These are phyloP conservation scores for Lycorma delicatula DNA, from an alignment of 1,140 invertebrate genomes.

Conservation along the genomic window DNA sequence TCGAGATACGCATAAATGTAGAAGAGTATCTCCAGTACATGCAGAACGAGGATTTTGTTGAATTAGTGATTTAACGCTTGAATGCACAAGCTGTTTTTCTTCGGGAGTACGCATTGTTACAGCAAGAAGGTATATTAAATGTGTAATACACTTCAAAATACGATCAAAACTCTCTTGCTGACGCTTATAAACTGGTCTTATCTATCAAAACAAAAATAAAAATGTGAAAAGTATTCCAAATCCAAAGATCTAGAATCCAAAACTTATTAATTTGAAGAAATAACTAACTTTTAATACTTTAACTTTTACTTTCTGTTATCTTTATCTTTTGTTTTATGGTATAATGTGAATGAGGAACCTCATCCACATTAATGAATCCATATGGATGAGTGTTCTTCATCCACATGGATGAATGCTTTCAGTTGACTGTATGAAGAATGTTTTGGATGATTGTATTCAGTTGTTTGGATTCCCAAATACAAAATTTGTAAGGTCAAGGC, in stretches of 20 bases:
- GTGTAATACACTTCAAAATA: slow-evolving; percentile 67
- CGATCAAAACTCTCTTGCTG: slow-evolving; percentile 78
- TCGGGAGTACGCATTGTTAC: slow-evolving; percentile 48
- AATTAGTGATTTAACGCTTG: slow-evolving; percentile 45
- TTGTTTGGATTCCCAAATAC: no score
- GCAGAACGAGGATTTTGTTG: slow-evolving; percentile 56
- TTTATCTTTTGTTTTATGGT: not conserved
- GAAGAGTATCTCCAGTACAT: slow-evolving; percentile 62
- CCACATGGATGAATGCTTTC: no score
- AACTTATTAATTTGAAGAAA: no score
- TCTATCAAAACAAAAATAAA: slow-evolving; percentile 31
- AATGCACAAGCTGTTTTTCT: slow-evolving; percentile 37
- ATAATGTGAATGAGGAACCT: no score
- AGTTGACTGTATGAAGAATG: no score
- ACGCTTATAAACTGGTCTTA: slow-evolving; percentile 60
- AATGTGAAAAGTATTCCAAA: not conserved
- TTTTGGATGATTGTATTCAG: no score
- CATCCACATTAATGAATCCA: no score
- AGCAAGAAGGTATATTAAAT: slow-evolving; percentile 67
- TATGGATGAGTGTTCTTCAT: no score
- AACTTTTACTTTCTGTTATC: not conserved
- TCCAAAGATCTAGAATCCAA: no score
- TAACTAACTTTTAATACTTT: no score
- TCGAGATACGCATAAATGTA: slow-evolving; percentile 71
- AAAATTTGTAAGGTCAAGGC: no score